Evolutionary conservation across 2,113 vertebrate genomes (phyloP), one percentile per base, ranked within the genome.

Genomic region (Stigmatopora argus): DNA sequence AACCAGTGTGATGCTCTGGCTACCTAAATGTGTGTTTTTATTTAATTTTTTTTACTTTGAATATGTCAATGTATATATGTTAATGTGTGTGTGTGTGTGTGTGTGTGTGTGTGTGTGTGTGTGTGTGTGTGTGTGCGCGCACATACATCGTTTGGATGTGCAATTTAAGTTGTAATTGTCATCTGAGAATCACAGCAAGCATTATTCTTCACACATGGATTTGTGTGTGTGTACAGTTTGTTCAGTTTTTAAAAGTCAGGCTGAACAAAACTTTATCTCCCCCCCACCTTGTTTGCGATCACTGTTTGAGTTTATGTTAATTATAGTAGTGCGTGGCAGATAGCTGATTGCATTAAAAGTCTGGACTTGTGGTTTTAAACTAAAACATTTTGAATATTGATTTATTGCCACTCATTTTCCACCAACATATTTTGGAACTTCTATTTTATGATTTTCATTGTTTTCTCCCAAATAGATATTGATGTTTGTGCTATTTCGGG

Each of bases 91-190:
- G 45, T 23, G 59, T 23, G 60, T 11, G 71, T 12, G 61, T 51
- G 34, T 48, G 34, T 23, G 58, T 38, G 67, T 69, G 62, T 51
- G 66, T 46, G 69, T 58, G 73, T 44, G 46, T 21, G 64, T 62
- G 80, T 80, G n/a, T n/a, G n/a, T n/a, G n/a, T n/a, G n/a, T n/a
- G n/a, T n/a, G n/a, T n/a, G n/a, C n/a, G n/a, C n/a, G 82, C 79
- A 83, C 78, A 85, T 79, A 83, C 75, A 73, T 75, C 69, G 75
- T 85, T 89, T 89, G 86, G 81, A 87, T 86, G 83, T 77, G 72
- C 69, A 75, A 72, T 83, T 86, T 77, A 87, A 85, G 81, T 86
- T 85, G 73, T 85, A 86, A 87, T 77, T 84, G 85, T 60, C 70
- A 71, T 78, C 74, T 21, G 49, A 26, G 74, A 75, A 78, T 72